Conservation (phyloP, 2,888 invertebrate species). For the Drosophila lacicola region DNA sequence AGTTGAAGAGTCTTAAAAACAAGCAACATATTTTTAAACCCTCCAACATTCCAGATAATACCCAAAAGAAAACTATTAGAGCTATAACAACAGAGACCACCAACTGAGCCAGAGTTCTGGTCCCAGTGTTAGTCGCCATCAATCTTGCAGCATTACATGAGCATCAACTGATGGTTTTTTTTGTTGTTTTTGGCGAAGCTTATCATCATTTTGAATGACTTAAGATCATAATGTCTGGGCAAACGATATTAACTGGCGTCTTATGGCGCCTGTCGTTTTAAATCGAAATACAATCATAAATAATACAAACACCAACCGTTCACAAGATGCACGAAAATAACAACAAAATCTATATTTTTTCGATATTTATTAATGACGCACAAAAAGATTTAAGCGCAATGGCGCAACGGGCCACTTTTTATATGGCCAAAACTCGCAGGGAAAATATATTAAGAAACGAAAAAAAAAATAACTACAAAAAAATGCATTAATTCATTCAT, state of each 20-base stretch:
- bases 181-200: conserved; percentile 49
- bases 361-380: conserved; percentile 73
- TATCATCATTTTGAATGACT: conserved; percentile 47
- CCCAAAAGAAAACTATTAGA: conserved; percentile 12
- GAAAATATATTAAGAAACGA: conserved; percentile 48
- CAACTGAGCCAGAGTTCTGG: conserved; percentile 18
- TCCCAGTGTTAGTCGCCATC: conserved; percentile 36
- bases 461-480: conserved; percentile 23
- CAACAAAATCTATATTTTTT: conserved; percentile 3
- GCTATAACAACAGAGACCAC: conserved; percentile 29
- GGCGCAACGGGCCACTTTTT: conserved; percentile 55
- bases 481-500: conserved; percentile 76
- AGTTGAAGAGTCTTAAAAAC: neutral
- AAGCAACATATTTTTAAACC: neutral
- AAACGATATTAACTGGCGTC: conserved; percentile 22
- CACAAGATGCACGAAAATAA: conserved; percentile 26
- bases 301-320: conserved; percentile 67
- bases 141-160: conserved; percentile 61
- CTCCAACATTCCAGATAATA: conserved; percentile 6
- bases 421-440: conserved; percentile 60
- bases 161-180: conserved; percentile 20
- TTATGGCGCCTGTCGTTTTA: conserved; percentile 61
- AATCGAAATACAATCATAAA: conserved; percentile 69
- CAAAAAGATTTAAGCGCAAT: conserved; percentile 60
- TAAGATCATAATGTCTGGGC: conserved; percentile 48